Evolutionary conservation across 2,888 invertebrate species (phyloP).

Genomic region (Pristionchus mayeri): DNA sequence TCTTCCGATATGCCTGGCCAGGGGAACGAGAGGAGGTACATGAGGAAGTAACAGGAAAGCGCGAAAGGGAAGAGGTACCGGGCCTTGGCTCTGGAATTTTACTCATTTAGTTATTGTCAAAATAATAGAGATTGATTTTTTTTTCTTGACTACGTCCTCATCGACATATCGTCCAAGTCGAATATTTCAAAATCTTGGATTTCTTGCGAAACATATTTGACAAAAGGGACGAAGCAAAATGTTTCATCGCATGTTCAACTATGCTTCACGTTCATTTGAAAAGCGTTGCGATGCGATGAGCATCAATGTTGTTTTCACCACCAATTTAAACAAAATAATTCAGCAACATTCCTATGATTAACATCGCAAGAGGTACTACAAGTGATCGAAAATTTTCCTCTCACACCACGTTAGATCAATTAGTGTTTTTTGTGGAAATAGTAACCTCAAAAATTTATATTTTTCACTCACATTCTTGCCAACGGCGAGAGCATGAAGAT

Average conservation of each 20-base stretch:
- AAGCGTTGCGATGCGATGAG: too few relatives aligned
- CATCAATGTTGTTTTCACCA: background rate
- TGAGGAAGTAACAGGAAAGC: constrained; percentile 25
- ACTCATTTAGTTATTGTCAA: background rate
- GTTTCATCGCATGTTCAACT: too few relatives aligned
- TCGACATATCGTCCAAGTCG: too few relatives aligned
- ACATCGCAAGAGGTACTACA: too few relatives aligned
- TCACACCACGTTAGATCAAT: too few relatives aligned
- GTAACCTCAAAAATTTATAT: too few relatives aligned
- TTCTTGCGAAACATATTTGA: background rate
- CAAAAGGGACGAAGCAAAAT: too few relatives aligned
- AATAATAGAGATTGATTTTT: too few relatives aligned
- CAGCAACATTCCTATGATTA: too few relatives aligned
- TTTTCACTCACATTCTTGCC: background rate
- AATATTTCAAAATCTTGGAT: background rate
- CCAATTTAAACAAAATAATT: background rate
- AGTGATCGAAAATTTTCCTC: too few relatives aligned
- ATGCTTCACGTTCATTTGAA: too few relatives aligned
- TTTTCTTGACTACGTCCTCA: background rate
- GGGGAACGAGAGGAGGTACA: constrained; percentile 22
- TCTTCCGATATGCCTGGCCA: constrained; percentile 1
- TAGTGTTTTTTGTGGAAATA: too few relatives aligned
- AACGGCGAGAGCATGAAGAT: constrained; percentile 18
- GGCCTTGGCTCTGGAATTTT: constrained; percentile 16
- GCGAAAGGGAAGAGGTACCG: constrained; percentile 22